Conservation (phyloP, 2,888 invertebrate genomes). For the Bruchidius siliquastri region DNA sequence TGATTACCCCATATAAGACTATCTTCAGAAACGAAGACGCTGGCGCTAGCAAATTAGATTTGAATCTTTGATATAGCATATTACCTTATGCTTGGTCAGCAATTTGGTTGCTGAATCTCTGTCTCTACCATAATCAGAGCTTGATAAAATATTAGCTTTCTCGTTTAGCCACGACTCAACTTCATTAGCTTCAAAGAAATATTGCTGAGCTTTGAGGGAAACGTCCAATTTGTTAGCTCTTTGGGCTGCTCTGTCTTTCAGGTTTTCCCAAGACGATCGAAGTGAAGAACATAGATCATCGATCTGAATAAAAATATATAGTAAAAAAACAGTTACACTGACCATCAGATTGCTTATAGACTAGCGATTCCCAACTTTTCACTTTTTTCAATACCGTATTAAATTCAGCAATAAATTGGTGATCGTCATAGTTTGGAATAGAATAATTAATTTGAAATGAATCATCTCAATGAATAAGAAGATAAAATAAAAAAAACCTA, state of each 20-base stretch:
- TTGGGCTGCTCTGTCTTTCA: slow-evolving; percentile 65
- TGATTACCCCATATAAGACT: too few relatives aligned
- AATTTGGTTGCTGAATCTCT: slow-evolving; percentile 88
- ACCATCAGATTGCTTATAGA: too few relatives aligned
- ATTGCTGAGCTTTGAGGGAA: slow-evolving; percentile 86
- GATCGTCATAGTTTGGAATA: too few relatives aligned
- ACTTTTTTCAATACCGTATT: too few relatives aligned
- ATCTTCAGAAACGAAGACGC: too few relatives aligned
- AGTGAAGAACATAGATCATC: slow-evolving; percentile 68
- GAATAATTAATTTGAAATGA: too few relatives aligned
- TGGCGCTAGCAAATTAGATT: too few relatives aligned
- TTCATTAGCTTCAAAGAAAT: slow-evolving; percentile 84
- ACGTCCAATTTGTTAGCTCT: slow-evolving; percentile 76
- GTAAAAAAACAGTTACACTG: background rate
- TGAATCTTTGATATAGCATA: too few relatives aligned
- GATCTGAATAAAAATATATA: slow-evolving; percentile 52
- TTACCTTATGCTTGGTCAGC: slow-evolving; percentile 88
- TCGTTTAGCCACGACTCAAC: slow-evolving; percentile 92
- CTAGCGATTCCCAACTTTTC: too few relatives aligned
- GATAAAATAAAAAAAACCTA: too few relatives aligned
- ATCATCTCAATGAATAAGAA: too few relatives aligned
- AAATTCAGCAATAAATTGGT: too few relatives aligned
- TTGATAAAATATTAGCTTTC: slow-evolving; percentile 73
- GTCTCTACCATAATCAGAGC: slow-evolving; percentile 86
- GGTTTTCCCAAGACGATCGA: slow-evolving; percentile 67